Base-by-base conservation (phyloP, 2,888 invertebrate genomes). In the Stenchaetothrips biformis region DNA sequence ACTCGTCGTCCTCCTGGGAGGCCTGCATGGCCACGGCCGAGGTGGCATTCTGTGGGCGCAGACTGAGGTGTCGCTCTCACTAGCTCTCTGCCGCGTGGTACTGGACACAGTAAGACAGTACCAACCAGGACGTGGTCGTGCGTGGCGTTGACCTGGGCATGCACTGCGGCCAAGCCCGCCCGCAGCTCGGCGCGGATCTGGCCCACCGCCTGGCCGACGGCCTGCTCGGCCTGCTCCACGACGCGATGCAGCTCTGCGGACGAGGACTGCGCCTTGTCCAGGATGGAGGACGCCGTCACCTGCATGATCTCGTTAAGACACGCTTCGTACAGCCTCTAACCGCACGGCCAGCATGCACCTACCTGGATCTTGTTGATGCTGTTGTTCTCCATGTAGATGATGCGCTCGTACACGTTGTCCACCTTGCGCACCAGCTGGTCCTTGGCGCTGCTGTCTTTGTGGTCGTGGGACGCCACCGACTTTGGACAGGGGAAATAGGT, bases 11-110 rank as follows among this genome's bases (percentile, higher is more conserved):
- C 21, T 74, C 67, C 67, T 21, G 67, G 21, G 67, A 11, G 9
- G 37, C 37, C 84, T 88, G 88, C 47, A 84, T 86, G 84, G 89
- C 89, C 53, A 86, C 86, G 1, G 86, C 86, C 83, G 87, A 87
- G 82, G 89, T 87, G 25, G 86, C 86, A 83, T 89, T 89, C 84
- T 89, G 84, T 80, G 87, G 85, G 16, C 87, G 85, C 81, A 89
- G 85, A 74, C 67, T 74, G 67, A 74, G 21, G 67, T 74, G 67
- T 74, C 67, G 67, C 67, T 74, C 67, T 74, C 67, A 74, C 67
- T 11, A 25, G 67, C 67, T 25, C 67, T 74, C 67, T 53, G 21
- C 67, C 67, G 25, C 2, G 37, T 37, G 37, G 37, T 37, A 4
- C 37, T 37, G 37, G 37, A 37, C 37, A 37, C 37, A 37, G 37